Base-by-base conservation (phyloP, 1,140 invertebrate species). In the Leptinotarsa defecta region DNA sequence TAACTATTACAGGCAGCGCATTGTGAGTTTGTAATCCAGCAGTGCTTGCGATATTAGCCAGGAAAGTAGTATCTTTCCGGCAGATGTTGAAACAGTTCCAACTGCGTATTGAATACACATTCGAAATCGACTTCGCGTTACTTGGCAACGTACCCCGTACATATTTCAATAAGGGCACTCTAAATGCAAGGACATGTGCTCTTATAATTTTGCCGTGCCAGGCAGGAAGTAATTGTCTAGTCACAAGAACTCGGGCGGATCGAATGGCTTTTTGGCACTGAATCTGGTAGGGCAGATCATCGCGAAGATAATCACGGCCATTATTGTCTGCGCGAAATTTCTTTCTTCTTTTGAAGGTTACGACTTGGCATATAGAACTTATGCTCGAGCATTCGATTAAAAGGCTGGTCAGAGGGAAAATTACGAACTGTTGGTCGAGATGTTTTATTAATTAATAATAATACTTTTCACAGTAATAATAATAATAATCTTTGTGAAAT, bases 211-310 rank as follows among this genome's bases (percentile, higher is more conserved):
- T 8, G 64, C 64, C 13, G 22, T 65, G 27, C 64, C 22, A 34
- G 27, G 64, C 64, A 65, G 64, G 64, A 65, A 65, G 64, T 19
- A 65, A 65, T 65, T 65, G 64, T 65, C 64, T 65, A 22, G 64
- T 34, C 20, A 65, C 64, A 65, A 65, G 64, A 65, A 65, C 20
- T 65, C 17, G 20, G 20, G 17, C 64, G 64, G 13, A 65, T 65
- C 64, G 64, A 65, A 65, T 65, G 4, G 20, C 64, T 65, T 65
- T 65, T 65, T 65, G 64, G 64, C 64, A 65, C 64, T 65, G 20
- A 57, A 57, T 57, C 52, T 19, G 52, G 15, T 57, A 57, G 52
- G 52, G 52, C 52, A 57, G 52, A 57, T 57, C n/a, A 4, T 15
- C 52, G 17, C 17, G 13, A 4, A 57, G 64, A 65, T 24, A 65